Percentiles rank a stretch among this genome's conserved stretches.
phyloP scores from a whole-genome alignment of 2,113 vertebrate species.

The Bubalus kerabau region DNA sequence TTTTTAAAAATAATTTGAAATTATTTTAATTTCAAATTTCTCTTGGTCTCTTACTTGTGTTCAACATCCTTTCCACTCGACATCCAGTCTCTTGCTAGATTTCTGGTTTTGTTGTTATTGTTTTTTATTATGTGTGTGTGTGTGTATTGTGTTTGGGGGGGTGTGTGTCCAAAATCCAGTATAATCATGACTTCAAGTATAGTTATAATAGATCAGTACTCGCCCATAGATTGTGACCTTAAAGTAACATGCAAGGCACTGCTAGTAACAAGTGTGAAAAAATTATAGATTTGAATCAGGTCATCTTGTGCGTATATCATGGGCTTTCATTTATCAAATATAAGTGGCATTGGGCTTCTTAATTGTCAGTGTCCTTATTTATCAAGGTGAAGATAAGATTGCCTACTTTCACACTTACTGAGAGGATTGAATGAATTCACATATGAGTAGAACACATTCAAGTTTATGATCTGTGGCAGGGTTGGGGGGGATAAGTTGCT shows the following conservation, averaged over 20 bases:
- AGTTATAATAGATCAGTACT: not conserved
- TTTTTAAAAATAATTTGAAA: not conserved
- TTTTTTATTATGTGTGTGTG: not conserved
- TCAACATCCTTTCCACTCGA: not conserved
- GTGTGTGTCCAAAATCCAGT: not conserved
- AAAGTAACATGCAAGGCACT: not conserved
- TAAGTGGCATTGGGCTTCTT: not conserved
- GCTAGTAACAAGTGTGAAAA: not conserved
- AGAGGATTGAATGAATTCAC: not conserved
- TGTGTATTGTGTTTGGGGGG: not conserved
- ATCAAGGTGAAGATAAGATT: not conserved
- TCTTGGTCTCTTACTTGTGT: not conserved
- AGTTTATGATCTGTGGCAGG: not conserved
- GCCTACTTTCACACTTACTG: not conserved
- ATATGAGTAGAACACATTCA: not conserved
- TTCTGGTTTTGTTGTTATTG: not conserved
- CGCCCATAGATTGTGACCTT: not conserved
- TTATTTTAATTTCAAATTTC: not conserved
- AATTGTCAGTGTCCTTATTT: not conserved
- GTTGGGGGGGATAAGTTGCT: not conserved
- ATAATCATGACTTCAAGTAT: not conserved
- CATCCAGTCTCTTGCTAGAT: not conserved
- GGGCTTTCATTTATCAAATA: not conserved
- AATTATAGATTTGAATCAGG: not conserved
- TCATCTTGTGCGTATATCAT: not conserved